phyloP scores from a whole-genome alignment of 2,888 invertebrate genomes.

The Plagodis pulveraria region DNA sequence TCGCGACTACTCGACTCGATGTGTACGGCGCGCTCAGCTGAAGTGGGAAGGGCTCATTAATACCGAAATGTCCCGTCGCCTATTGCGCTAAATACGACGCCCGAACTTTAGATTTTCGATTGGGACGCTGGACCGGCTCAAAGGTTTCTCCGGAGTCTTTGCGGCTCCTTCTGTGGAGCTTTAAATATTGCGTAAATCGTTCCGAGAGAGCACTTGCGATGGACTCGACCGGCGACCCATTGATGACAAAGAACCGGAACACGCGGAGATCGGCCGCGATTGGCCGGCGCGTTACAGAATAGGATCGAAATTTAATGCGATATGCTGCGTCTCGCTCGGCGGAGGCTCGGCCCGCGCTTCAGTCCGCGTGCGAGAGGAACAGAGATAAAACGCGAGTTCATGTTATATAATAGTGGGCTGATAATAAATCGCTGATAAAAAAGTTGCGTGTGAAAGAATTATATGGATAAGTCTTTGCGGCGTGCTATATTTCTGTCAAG shows the following conservation, averaged over 20 bases:
- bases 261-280: conserved; percentile 85
- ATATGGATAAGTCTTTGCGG: conserved; percentile 47
- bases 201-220: conserved; percentile 69
- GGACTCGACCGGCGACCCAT: conserved; percentile 88
- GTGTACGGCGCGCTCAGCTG: conserved; percentile 85
- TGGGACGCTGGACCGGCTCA: not conserved
- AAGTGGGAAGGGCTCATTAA: conserved; percentile 77
- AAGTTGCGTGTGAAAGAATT: conserved; percentile 63
- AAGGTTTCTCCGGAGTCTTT: not conserved
- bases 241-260: conserved; percentile 89
- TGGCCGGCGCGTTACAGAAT: conserved; percentile 83
- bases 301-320: conserved; percentile 82
- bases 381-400: conserved; percentile 53
- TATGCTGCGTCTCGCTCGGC: conserved; percentile 61
- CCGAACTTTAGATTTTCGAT: conserved; percentile 31
- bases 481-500: no score
- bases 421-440: conserved; percentile 82
- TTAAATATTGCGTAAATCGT: conserved; percentile 65
- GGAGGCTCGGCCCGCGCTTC: conserved; percentile 38
- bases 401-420: conserved; percentile 78
- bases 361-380: conserved; percentile 58
- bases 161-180: conserved; percentile 9
- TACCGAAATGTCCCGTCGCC: conserved; percentile 70
- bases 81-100: conserved; percentile 59
- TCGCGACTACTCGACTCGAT: conserved; percentile 38